phyloP scores from a whole-genome alignment of 2,888 invertebrate genomes.

The Branchipolynoe longqiensis region DNA sequence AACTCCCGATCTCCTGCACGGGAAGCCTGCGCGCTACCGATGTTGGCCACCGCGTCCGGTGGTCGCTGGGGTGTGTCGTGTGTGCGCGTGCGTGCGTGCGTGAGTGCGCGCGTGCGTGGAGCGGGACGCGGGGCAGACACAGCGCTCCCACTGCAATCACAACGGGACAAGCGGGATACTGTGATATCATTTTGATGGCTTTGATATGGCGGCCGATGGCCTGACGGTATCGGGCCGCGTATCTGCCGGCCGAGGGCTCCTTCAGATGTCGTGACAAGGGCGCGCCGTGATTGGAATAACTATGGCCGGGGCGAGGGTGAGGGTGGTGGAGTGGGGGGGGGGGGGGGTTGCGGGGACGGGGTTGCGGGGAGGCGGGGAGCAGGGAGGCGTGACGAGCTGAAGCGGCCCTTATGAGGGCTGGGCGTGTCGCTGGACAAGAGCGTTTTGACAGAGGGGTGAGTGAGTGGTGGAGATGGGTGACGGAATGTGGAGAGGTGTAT shows the following conservation, averaged over 20 bases:
- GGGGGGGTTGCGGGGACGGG: neutral
- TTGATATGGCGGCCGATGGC: neutral
- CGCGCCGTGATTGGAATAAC: conserved; percentile 3
- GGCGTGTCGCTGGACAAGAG: neutral
- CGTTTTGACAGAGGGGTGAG: neutral
- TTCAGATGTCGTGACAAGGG: conserved; percentile 34
- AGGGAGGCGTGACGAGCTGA: conserved; percentile 1
- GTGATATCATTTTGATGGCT: conserved; percentile 16
- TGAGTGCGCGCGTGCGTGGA: too few relatives aligned
- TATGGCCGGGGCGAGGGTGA: neutral
- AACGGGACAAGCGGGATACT: neutral
- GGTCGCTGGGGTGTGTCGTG: too few relatives aligned
- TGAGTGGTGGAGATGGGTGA: neutral
- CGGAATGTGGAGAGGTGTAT: neutral
- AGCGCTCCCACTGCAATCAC: too few relatives aligned
- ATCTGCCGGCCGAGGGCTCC: neutral
- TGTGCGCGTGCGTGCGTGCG: too few relatives aligned
- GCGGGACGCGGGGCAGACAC: too few relatives aligned
- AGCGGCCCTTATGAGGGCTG: neutral
- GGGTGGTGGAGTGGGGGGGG: neutral
- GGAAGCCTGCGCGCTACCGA: too few relatives aligned
- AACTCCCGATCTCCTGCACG: too few relatives aligned
- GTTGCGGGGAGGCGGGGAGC: neutral
- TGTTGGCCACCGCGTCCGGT: too few relatives aligned
- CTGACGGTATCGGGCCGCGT: conserved; percentile 22